These are phyloP conservation scores for Gnathonemus longibarbis DNA, from an alignment of 2,113 vertebrate genomes.

Conservation along the genomic window DNA sequence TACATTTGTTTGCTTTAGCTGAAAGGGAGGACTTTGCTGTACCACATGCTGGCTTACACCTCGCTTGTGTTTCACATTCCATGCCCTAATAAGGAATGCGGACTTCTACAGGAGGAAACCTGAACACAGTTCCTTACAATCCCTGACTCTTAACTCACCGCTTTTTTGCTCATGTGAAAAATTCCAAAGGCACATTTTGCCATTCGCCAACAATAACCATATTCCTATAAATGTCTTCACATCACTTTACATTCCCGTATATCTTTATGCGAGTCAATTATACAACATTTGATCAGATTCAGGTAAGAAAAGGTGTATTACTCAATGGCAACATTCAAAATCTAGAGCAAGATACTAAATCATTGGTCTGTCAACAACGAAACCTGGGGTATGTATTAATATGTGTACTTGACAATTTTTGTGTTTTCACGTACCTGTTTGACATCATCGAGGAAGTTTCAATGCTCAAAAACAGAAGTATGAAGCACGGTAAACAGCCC, in stretches of 20 bases:
- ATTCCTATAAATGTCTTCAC: neutral
- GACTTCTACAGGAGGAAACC: conserved; percentile 32
- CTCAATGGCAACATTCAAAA: neutral
- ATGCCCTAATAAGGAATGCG: conserved; percentile 53
- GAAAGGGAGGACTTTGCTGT: conserved; percentile 15
- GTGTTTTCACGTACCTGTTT: neutral
- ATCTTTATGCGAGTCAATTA: neutral
- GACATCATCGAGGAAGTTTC: neutral
- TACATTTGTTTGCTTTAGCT: conserved; percentile 3
- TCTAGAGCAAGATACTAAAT: neutral
- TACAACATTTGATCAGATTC: neutral
- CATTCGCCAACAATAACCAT: neutral
- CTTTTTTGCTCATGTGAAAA: neutral
- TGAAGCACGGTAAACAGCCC: neutral
- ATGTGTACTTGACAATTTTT: neutral
- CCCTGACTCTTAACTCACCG: neutral
- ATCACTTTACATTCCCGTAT: neutral
- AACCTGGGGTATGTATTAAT: neutral
- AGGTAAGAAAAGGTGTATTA: neutral
- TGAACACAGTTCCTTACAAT: conserved; percentile 21
- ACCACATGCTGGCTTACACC: conserved; percentile 18
- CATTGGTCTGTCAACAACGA: neutral
- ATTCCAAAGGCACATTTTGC: conserved; percentile 32
- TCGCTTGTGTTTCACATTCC: conserved; percentile 50
- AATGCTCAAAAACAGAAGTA: neutral